Conservation (phyloP, 92 coral and sea anemone species). For the Porites divaricata region DNA sequence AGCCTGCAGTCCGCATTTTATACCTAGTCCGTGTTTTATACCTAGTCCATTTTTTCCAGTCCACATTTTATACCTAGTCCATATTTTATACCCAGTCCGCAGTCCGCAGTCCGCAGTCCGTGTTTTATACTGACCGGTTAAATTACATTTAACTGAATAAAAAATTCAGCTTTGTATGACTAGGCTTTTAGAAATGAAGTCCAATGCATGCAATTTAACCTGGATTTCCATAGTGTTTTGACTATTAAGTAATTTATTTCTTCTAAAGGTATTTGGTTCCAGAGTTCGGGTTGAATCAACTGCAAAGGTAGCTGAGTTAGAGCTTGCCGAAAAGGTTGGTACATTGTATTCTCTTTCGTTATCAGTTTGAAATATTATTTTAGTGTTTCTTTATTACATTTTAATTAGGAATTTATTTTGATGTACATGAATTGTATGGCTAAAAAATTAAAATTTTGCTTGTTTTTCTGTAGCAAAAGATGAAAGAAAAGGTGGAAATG, state of each 20-base stretch:
- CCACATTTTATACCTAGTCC: no score
- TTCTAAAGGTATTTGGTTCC: slow-evolving; percentile 93
- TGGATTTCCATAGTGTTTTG: neutral
- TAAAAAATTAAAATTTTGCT: neutral
- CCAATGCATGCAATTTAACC: no score
- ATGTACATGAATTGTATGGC: neutral
- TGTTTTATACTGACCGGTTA: no score
- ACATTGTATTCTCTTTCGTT: neutral
- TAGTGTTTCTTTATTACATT: neutral
- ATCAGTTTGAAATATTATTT: neutral
- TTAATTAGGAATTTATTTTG: neutral
- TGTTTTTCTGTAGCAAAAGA: slow-evolving; percentile 74
- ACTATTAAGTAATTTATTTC: neutral
- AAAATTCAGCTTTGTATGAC: no score
- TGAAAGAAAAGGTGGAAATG: slow-evolving; percentile 97
- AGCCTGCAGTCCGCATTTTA: no score
- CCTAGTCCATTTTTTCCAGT: no score
- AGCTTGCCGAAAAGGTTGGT: slow-evolving; percentile 94
- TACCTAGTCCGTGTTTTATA: no score
- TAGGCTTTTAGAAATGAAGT: no score
- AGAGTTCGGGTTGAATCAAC: slow-evolving; percentile 98
- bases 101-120: no score
- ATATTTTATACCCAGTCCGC: no score
- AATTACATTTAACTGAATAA: no score
- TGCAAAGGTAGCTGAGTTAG: slow-evolving; percentile 95